phyloP scores from a whole-genome alignment of 2,113 vertebrate species.

The Scophthalmus maximus region DNA sequence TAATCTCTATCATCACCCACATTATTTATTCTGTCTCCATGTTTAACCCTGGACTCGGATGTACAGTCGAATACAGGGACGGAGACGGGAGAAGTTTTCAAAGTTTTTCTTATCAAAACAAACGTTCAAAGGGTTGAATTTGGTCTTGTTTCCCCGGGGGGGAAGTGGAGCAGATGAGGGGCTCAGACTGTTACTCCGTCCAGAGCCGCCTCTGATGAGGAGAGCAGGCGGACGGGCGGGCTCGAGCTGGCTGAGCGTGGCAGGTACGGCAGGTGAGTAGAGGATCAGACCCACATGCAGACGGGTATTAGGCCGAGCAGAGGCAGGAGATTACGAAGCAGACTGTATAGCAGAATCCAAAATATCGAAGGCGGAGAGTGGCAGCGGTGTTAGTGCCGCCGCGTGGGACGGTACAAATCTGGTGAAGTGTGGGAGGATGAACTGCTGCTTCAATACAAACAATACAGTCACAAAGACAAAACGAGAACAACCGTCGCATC shows the following conservation, averaged over 20 bases:
- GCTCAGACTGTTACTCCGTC: background rate
- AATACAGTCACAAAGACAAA: too few species aligned
- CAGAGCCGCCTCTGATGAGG: background rate
- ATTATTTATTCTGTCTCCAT: background rate
- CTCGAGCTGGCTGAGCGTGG: background rate
- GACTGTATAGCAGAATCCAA: background rate
- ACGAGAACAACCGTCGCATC: too few species aligned
- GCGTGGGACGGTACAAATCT: too few species aligned
- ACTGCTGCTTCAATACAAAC: too few species aligned
- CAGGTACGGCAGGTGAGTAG: background rate
- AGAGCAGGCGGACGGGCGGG: too few species aligned
- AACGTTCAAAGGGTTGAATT: background rate
- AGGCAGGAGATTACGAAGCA: too few species aligned
- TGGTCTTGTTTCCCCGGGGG: too few species aligned
- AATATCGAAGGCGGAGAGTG: too few species aligned
- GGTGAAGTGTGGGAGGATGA: too few species aligned
- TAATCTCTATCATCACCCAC: background rate
- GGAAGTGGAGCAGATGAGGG: background rate
- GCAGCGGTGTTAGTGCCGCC: too few species aligned
- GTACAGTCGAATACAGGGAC: too few species aligned
- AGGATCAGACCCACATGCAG: background rate
- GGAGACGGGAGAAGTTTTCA: background rate
- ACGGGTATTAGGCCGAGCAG: background rate
- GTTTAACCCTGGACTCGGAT: background rate
- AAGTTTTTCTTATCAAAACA: background rate